These are phyloP conservation scores for Albula goreensis DNA, from an alignment of 2,113 vertebrate genomes.

Conservation along the genomic window DNA sequence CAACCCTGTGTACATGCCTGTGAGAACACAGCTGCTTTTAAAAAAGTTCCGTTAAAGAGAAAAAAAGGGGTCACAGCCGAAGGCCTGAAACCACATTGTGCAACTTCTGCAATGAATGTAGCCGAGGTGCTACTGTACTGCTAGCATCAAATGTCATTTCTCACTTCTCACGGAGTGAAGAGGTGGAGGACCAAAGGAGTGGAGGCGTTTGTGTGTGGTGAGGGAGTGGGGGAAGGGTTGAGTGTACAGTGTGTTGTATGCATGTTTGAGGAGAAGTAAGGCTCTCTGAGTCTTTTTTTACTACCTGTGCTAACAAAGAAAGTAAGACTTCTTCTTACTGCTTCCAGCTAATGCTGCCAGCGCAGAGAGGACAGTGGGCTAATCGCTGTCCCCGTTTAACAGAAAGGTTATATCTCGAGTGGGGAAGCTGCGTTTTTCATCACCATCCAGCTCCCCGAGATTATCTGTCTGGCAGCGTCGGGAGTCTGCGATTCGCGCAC, in stretches of 20 bases:
- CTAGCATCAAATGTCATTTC: not conserved
- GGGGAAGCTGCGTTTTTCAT: not conserved
- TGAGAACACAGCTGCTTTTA: not conserved
- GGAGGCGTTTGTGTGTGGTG: not conserved
- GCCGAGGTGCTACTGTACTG: not conserved
- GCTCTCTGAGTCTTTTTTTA: no score
- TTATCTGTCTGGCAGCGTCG: not conserved
- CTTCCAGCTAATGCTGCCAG: not conserved
- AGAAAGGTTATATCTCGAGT: not conserved
- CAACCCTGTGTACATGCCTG: not conserved
- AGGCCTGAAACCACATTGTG: not conserved
- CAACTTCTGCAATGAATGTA: not conserved
- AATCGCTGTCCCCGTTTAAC: not conserved
- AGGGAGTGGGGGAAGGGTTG: not conserved
- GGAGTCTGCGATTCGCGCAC: not conserved
- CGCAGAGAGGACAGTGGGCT: not conserved
- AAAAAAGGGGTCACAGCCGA: not conserved
- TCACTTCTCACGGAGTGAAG: not conserved
- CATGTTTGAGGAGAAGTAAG: no score
- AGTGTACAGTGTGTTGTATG: no score
- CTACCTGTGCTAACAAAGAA: no score
- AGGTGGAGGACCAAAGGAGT: not conserved
- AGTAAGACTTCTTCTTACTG: not conserved
- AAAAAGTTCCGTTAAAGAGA: not conserved
- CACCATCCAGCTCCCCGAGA: not conserved